A percentile compares a stretch with the other conserved stretches of the same genome.
phyloP scores from a whole-genome alignment of 2,797 vertebrate genomes.

The Novumbra hubbsi region DNA sequence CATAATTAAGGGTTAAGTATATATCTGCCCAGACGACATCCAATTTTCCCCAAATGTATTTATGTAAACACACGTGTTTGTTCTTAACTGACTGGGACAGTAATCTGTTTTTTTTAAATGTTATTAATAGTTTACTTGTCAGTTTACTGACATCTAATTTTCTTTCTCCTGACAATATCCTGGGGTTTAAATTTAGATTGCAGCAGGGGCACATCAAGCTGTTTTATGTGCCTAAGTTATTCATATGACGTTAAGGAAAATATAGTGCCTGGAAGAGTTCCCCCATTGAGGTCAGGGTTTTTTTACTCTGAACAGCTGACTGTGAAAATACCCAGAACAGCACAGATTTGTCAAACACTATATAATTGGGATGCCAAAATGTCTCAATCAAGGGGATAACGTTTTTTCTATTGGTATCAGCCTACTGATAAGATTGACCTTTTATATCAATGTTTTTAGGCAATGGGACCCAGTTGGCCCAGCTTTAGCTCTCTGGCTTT shows the following conservation, averaged over 20 bases:
- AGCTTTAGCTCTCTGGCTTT: background rate
- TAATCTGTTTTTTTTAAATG: background rate
- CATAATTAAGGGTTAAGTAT: no score
- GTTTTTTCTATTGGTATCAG: background rate
- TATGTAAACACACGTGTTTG: background rate
- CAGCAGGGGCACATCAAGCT: background rate
- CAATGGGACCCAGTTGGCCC: background rate
- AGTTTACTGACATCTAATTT: background rate
- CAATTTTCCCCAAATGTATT: background rate
- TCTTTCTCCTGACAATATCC: background rate
- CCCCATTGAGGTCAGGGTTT: slow-evolving; percentile 7
- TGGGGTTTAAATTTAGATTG: background rate
- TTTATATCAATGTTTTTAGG: background rate
- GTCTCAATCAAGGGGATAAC: background rate
- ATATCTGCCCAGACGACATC: background rate
- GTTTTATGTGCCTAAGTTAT: background rate
- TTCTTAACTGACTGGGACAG: background rate
- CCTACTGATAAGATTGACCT: background rate
- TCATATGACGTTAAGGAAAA: slow-evolving; percentile 14
- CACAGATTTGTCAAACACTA: slow-evolving; percentile 1
- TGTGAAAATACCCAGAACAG: slow-evolving; percentile 4
- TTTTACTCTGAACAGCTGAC: slow-evolving; percentile 13
- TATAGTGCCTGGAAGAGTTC: slow-evolving; percentile 14
- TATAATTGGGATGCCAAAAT: slow-evolving; percentile 4
- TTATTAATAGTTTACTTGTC: background rate